phyloP scores from a whole-genome alignment of 1,140 invertebrate genomes.

The Pollicipes pollicipes region DNA sequence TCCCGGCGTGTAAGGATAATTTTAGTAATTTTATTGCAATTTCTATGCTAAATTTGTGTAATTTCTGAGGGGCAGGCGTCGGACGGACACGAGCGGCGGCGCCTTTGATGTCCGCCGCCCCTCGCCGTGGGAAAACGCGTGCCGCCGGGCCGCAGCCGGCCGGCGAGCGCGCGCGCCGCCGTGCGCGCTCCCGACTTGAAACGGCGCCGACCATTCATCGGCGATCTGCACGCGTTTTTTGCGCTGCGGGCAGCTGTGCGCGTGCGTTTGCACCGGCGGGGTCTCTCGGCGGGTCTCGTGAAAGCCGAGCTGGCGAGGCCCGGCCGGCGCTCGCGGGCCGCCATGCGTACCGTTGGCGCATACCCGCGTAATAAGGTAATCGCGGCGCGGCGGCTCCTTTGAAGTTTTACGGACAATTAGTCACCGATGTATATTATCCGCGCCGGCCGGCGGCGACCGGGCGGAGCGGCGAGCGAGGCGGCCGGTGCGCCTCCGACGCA shows the following conservation, averaged over 20 bases:
- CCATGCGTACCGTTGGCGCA: background rate
- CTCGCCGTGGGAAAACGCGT: background rate
- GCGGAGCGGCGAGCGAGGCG: no score
- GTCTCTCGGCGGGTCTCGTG: background rate
- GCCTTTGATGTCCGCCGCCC: background rate
- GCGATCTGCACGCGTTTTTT: background rate
- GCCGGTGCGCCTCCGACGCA: no score
- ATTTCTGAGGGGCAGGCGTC: background rate
- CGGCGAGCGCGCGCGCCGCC: no score
- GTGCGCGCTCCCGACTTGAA: background rate
- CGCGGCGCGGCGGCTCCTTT: background rate
- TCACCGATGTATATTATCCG: background rate
- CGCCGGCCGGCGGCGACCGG: no score
- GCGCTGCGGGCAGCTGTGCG: no score
- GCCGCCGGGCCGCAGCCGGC: no score
- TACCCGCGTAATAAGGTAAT: background rate
- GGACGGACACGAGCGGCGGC: background rate
- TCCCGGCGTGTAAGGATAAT: background rate
- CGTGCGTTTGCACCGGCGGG: background rate
- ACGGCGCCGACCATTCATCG: background rate
- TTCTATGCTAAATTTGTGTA: constrained; percentile 2
- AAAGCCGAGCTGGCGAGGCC: background rate
- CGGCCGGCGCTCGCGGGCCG: no score
- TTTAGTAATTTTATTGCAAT: constrained; percentile 2
- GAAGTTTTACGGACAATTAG: background rate